Percentiles rank a stretch among this genome's conserved stretches.
phyloP scores from a whole-genome alignment of 2,888 invertebrate genomes.

The Heliconius sara region DNA sequence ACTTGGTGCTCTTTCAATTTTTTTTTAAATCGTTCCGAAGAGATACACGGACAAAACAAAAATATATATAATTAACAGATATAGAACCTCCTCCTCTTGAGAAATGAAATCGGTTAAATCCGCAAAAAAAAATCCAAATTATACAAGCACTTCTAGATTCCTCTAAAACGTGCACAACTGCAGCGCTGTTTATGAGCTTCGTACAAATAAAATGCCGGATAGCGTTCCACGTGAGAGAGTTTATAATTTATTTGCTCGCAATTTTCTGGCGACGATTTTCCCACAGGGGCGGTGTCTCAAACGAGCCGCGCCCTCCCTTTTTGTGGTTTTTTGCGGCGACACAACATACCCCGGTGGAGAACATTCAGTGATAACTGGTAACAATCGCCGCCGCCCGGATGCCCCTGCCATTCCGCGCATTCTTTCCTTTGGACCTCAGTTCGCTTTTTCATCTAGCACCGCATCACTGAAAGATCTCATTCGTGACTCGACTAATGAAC shows the following conservation, averaged over 20 bases:
- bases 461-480: slow-evolving; percentile 62
- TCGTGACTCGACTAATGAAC: slow-evolving; percentile 53
- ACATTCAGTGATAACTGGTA: slow-evolving; percentile 84
- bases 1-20: too few relatives aligned
- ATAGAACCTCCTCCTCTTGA: too few relatives aligned
- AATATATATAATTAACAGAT: too few relatives aligned
- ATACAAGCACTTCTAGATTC: slow-evolving; percentile 39
- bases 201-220: slow-evolving; percentile 59
- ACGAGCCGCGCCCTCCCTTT: slow-evolving; percentile 82
- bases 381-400: slow-evolving; percentile 84
- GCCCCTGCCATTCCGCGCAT: slow-evolving; percentile 81
- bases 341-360: slow-evolving; percentile 82
- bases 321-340: slow-evolving; percentile 82
- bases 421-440: slow-evolving; percentile 71
- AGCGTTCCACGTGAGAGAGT: slow-evolving; percentile 78
- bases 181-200: slow-evolving; percentile 49
- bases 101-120: slow-evolving; percentile 16
- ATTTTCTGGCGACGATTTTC: slow-evolving; percentile 84
- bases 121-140: slow-evolving; percentile 36
- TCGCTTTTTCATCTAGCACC: slow-evolving; percentile 80
- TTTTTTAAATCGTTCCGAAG: too few relatives aligned
- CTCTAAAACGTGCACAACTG: slow-evolving; percentile 48
- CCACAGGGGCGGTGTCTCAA: slow-evolving; percentile 83
- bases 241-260: slow-evolving; percentile 83
- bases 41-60: too few relatives aligned